Percentiles rank a stretch among this genome's conserved stretches.
phyloP scores from a whole-genome alignment of 2,797 vertebrate genomes.

The Falco rusticolus region DNA sequence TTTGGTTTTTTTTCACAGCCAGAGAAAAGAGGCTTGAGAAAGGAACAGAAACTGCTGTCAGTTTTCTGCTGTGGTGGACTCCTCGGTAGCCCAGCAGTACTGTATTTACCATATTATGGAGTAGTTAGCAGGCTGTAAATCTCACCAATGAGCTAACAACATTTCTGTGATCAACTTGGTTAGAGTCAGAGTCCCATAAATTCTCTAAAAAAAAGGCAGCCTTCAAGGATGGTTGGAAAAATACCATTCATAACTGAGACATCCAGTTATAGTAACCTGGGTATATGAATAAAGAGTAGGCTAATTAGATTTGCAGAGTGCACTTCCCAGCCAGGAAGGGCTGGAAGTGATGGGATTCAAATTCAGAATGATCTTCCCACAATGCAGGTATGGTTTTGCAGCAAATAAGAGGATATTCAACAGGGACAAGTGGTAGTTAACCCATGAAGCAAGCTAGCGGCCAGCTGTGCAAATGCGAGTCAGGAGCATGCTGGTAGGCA shows the following conservation, averaged over 20 bases:
- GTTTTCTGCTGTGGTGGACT: not conserved
- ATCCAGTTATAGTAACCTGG: not conserved
- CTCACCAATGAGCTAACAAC: constrained; percentile 22
- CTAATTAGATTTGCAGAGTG: not conserved
- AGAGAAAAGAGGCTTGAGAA: not conserved
- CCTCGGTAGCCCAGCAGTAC: not conserved
- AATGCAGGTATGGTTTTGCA: not conserved
- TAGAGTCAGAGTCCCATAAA: constrained; percentile 6
- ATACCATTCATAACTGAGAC: not conserved
- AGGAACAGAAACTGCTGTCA: not conserved
- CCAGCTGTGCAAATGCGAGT: not conserved
- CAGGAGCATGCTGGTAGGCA: not conserved
- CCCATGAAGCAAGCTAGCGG: not conserved
- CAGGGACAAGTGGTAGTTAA: not conserved
- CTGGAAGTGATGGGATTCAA: not conserved
- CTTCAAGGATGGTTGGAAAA: not conserved
- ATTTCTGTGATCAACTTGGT: not conserved
- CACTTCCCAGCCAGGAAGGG: not conserved
- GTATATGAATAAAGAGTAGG: not conserved
- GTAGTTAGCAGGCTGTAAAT: constrained; percentile 34
- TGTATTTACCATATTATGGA: not conserved
- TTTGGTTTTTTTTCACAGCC: not conserved
- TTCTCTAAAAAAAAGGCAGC: not conserved
- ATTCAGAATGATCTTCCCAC: not conserved
- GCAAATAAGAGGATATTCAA: not conserved